phyloP scores from a whole-genome alignment of 2,113 vertebrate genomes.

The Anthoscopus minutus region DNA sequence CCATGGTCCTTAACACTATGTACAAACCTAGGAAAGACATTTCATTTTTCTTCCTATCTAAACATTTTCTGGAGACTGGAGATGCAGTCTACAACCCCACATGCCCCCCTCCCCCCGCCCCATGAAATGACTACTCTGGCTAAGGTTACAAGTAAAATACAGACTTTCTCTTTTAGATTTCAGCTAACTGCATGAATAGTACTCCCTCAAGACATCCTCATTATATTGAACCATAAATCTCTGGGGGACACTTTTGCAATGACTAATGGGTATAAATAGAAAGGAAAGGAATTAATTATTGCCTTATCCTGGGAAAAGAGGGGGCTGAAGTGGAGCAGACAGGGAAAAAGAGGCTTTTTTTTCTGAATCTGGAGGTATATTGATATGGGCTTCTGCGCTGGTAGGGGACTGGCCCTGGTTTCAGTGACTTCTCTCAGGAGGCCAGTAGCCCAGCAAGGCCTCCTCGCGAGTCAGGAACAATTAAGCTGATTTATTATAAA shows the following conservation, averaged over 20 bases:
- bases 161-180: background rate
- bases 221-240: background rate
- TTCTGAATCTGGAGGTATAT: background rate
- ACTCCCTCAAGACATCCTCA: background rate
- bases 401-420: background rate
- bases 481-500: background rate
- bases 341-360: background rate
- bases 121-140: background rate
- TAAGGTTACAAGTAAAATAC: slow-evolving; percentile 10
- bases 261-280: slow-evolving; percentile 54
- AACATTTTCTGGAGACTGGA: slow-evolving; percentile 30
- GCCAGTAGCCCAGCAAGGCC: background rate
- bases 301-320: slow-evolving; percentile 46
- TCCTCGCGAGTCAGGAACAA: background rate
- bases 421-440: background rate
- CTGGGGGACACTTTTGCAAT: background rate
- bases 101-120: background rate
- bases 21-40: background rate
- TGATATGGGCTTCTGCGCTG: background rate
- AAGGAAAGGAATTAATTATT: slow-evolving; percentile 31
- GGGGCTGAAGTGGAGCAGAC: background rate
- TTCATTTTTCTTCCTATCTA: background rate
- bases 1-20: background rate
- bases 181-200: slow-evolving; percentile 19
- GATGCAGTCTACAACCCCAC: background rate